phyloP scores from a whole-genome alignment of 2,888 invertebrate species.

The Copidosoma aretas region DNA sequence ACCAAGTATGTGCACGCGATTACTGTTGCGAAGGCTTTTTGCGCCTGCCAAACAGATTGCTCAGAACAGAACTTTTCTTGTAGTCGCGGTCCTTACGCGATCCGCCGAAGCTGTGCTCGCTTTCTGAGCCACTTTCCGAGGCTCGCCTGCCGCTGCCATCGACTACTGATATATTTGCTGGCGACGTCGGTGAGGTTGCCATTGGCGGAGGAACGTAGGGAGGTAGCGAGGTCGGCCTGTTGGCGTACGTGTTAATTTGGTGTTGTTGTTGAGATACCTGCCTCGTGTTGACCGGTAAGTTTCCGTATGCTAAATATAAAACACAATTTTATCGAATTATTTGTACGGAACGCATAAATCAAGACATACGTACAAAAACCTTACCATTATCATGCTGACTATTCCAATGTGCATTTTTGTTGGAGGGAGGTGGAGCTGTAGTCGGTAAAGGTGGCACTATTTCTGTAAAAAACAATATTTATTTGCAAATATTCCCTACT shows the following conservation, averaged over 20 bases:
- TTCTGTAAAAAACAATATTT: slow-evolving; percentile 62
- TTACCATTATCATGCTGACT: slow-evolving; percentile 58
- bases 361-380: slow-evolving; percentile 44
- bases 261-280: slow-evolving; percentile 48
- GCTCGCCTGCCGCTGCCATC: slow-evolving; percentile 57
- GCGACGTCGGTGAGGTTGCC: slow-evolving; percentile 51
- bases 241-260: slow-evolving; percentile 54
- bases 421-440: slow-evolving; percentile 65
- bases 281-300: slow-evolving; percentile 56
- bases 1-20: slow-evolving; percentile 18
- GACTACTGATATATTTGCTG: slow-evolving; percentile 48
- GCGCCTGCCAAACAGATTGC: slow-evolving; percentile 58
- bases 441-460: slow-evolving; percentile 69
- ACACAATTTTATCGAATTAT: slow-evolving; percentile 23
- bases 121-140: slow-evolving; percentile 61
- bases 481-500: background rate
- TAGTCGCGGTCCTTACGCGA: slow-evolving; percentile 59
- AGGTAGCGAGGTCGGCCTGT: slow-evolving; percentile 61
- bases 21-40: slow-evolving; percentile 56
- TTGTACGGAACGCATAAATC: background rate
- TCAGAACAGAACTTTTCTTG: slow-evolving; percentile 58
- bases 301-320: slow-evolving; percentile 62
- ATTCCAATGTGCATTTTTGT: slow-evolving; percentile 56
- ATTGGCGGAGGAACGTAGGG: slow-evolving; percentile 63
- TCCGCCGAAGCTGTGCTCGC: slow-evolving; percentile 61